phyloP scores from a whole-genome alignment of 2,797 vertebrate genomes.

The Megalops cyprinoides region DNA sequence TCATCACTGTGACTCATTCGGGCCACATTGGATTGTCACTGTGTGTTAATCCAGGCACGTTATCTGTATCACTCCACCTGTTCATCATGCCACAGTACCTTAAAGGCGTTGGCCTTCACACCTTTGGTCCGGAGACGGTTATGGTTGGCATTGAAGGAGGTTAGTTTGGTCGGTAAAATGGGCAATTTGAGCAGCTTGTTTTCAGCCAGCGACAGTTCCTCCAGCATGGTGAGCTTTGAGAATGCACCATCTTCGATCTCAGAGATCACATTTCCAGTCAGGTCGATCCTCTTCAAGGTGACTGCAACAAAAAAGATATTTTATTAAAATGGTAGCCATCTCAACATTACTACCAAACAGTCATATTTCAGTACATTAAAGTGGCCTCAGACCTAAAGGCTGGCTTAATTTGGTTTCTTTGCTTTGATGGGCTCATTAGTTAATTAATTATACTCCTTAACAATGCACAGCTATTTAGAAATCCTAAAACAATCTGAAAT shows the following conservation, averaged over 20 bases:
- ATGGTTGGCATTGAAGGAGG: constrained; percentile 85
- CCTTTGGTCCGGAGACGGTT: constrained; percentile 92
- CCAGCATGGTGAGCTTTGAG: constrained; percentile 83
- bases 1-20: too few relatives aligned
- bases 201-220: constrained; percentile 90
- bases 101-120: constrained; percentile 93
- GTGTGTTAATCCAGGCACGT: background rate
- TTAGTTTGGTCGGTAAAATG: constrained; percentile 86
- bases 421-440: background rate
- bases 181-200: constrained; percentile 89
- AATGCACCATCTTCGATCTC: constrained; percentile 96
- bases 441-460: too few relatives aligned
- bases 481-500: too few relatives aligned
- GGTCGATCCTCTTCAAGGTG: constrained; percentile 92
- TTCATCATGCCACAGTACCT: constrained; percentile 70
- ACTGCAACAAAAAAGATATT: background rate
- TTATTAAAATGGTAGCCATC: too few relatives aligned
- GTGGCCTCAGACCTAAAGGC: too few relatives aligned
- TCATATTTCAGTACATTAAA: too few relatives aligned
- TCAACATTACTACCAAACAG: too few relatives aligned
- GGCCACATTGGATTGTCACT: background rate
- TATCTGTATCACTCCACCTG: background rate
- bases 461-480: too few relatives aligned
- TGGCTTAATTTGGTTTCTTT: too few relatives aligned
- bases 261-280: constrained; percentile 91